These are phyloP conservation scores for Panurus biarmicus DNA, from an alignment of 2,113 vertebrate species.

Conservation along the genomic window DNA sequence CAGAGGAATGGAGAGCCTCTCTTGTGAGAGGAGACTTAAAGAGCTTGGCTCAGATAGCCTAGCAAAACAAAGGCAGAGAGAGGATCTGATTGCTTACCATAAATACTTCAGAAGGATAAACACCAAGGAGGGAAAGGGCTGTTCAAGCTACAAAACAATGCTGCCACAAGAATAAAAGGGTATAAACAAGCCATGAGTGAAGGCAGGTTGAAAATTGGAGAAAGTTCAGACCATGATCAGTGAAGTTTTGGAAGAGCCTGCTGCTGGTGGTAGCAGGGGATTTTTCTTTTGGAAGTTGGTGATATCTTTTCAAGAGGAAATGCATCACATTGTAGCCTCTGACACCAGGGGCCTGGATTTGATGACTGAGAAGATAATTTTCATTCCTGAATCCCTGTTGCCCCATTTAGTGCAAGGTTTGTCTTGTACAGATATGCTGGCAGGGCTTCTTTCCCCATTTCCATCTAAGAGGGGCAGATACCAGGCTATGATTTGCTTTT, in stretches of 20 bases:
- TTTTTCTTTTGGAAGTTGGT: not conserved
- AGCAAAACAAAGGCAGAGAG: conserved; percentile 21
- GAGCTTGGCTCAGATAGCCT: conserved; percentile 29
- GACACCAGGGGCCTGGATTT: not conserved
- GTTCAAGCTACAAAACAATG: not conserved
- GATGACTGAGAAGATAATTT: not conserved
- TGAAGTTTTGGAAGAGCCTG: not conserved
- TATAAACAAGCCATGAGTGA: not conserved
- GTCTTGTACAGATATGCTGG: conserved; percentile 1
- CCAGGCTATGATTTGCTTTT: not conserved
- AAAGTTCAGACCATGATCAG: not conserved
- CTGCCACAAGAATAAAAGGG: not conserved
- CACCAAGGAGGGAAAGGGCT: not conserved
- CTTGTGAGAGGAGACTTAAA: conserved; percentile 24
- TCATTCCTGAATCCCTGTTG: not conserved
- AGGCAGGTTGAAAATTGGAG: not conserved
- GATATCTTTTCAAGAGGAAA: not conserved
- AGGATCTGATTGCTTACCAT: conserved; percentile 2
- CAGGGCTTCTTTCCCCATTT: not conserved
- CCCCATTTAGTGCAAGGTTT: not conserved
- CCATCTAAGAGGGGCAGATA: not conserved
- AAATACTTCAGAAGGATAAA: conserved; percentile 21
- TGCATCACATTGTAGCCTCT: not conserved
- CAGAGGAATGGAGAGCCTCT: conserved; percentile 5
- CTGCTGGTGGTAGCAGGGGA: not conserved